phyloP scores from a whole-genome alignment of 2,797 vertebrate genomes.

The Melanotaenia maccullochi region DNA sequence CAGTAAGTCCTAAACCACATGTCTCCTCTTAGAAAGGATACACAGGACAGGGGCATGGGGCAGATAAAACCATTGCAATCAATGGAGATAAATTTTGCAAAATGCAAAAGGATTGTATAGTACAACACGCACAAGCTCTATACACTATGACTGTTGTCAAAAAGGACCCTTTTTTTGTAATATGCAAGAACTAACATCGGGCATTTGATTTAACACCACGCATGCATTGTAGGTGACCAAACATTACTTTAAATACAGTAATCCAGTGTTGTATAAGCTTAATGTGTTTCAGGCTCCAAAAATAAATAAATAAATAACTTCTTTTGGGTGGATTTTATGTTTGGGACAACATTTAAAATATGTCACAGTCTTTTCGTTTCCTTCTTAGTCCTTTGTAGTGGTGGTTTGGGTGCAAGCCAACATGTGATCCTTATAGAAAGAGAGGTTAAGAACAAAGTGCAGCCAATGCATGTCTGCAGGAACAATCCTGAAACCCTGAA shows the following conservation, averaged over 20 bases:
- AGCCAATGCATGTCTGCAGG: slow-evolving; percentile 15
- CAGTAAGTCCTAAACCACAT: slow-evolving; percentile 57
- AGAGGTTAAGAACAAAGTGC: slow-evolving; percentile 24
- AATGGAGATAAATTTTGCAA: slow-evolving; percentile 86
- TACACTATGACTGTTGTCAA: slow-evolving; percentile 62
- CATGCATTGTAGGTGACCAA: slow-evolving; percentile 79
- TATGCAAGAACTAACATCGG: slow-evolving; percentile 79
- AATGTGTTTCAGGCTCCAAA: slow-evolving; percentile 62
- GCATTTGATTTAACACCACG: slow-evolving; percentile 78
- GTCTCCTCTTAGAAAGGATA: slow-evolving; percentile 75
- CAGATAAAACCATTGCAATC: slow-evolving; percentile 83
- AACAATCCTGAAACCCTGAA: slow-evolving; percentile 28
- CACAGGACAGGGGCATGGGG: slow-evolving; percentile 51
- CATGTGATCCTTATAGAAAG: slow-evolving; percentile 41
- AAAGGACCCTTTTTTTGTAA: slow-evolving; percentile 53
- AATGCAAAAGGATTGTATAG: slow-evolving; percentile 80
- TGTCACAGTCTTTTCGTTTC: slow-evolving; percentile 48
- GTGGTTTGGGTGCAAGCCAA: slow-evolving; percentile 37
- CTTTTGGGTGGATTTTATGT: slow-evolving; percentile 18
- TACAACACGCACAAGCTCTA: slow-evolving; percentile 74
- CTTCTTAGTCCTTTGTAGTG: slow-evolving; percentile 41
- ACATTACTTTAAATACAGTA: slow-evolving; percentile 68
- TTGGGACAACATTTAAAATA: slow-evolving; percentile 38
- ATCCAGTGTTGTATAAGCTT: slow-evolving; percentile 61
- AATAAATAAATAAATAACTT: slow-evolving; percentile 26